Evolutionary conservation across 2,888 invertebrate genomes (phyloP), one percentile per base, ranked within the genome.

Genomic region (Lithophane ornitopus): DNA sequence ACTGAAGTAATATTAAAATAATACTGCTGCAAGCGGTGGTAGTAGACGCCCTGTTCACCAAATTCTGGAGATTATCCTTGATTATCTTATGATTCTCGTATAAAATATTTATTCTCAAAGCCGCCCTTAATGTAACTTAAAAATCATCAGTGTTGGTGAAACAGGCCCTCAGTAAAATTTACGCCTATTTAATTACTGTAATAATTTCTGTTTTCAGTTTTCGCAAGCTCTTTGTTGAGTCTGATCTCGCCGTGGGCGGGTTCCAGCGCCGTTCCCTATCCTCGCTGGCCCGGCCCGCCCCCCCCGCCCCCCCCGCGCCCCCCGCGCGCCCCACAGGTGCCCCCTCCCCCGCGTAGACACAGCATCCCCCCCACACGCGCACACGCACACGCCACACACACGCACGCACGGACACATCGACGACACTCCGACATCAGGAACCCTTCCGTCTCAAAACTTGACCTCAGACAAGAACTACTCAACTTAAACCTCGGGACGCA

Each of bases 181-280:
- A 54, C 2, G 2, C 11, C 2, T 34, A 28, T 41, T 49, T 71
- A 14, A 69, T 26, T 44, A 4, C 16, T n/a, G n/a, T n/a, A 0
- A 3, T 28, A 9, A 4, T 66, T 75, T 74, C 61, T 71, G 65
- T 86, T 89, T 85, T 87, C 96, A 98, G 98, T 97, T 98, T 98
- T 97, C 98, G 98, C 94, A 98, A 98, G 97, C 97, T 98, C 94
- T 98, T 98, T 97, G 98, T 98, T 94, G 98, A 98, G 95, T 97
- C 97, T 95, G 97, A 97, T 95, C 97, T 97, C 96, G 94, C 97
- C 95, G 97, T 97, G 93, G 97, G 98, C 90, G 97, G 97, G 92
- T 98, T 98, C 97, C 98, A 98, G 92, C 97, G 98, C 91, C 98
- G 98, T 95, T 98, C 98, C 96, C 97, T 98, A 92, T 98, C 98